Evolutionary conservation across 1,140 invertebrate genomes (phyloP), one percentile per base, ranked within the genome.

Genomic region (Bombus superbus): DNA sequence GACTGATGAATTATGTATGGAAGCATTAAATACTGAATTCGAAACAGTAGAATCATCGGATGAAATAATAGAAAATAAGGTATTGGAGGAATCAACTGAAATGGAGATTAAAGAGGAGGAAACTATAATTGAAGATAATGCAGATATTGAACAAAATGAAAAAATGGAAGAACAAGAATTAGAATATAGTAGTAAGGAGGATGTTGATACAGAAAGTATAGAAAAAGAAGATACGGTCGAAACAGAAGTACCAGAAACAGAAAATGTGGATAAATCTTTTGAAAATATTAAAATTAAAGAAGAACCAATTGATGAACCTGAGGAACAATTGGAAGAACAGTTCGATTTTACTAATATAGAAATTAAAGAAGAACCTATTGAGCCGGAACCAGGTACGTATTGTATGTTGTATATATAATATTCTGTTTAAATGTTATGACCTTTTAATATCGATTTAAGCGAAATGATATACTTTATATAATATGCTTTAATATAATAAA

Each of bases 231-330:
- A 88, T 9, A 42, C 47, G 40, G 72, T 42, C 8, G 86, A 89
- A 32, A 81, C 86, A 28, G 96, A 96, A 13, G 76, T 86, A 35
- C 73, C 79, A 42, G 74, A 87, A 72, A 74, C 57, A 13, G 80
- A 85, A 79, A 62, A 59, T 59, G 22, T 74, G 62, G 88, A 74
- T 5, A 88, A 84, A n/a, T 77, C 89, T 15, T 91, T 93, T 38
- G 96, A 96, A 80, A 96, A 96, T 89, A 96, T 96, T 38, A 96
- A 96, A 79, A 95, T 96, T 59, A 96, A 97, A 87, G 90, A 95
- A 11, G 94, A 95, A 81, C 94, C 94, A n/a, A 89, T 91, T 32
- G 95, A 95, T 8, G 83, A 91, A n/a, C 71, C 87, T 15, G 81
- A 80, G 3, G 89, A 90, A 15, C 76, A 90, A 42, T 28, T 79